phyloP scores from a whole-genome alignment of 2,113 vertebrate species.

The Salvelinus sp. region DNA sequence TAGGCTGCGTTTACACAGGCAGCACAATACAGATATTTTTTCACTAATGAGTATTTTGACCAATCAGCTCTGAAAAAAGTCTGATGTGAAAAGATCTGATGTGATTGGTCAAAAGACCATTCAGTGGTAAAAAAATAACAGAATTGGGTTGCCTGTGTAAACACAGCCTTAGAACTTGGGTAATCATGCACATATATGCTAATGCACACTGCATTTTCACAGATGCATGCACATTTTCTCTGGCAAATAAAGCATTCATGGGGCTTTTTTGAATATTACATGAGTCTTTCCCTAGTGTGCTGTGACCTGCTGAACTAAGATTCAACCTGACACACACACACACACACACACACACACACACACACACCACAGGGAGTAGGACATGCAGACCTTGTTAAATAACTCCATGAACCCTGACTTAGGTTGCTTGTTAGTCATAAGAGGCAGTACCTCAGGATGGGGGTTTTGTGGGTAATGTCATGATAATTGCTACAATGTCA shows the following conservation, averaged over 20 bases:
- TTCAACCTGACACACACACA: background rate
- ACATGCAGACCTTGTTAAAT: background rate
- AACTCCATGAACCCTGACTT: background rate
- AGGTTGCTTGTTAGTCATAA: background rate
- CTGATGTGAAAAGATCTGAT: too few relatives aligned
- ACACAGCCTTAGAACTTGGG: too few relatives aligned
- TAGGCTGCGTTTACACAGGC: too few relatives aligned
- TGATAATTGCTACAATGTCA: background rate
- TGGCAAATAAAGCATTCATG: background rate
- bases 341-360: background rate
- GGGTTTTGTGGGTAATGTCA: background rate
- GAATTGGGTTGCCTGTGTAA: too few relatives aligned
- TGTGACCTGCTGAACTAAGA: background rate
- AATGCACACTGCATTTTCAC: background rate
- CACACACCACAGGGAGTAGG: background rate
- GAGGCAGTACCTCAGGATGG: too few relatives aligned
- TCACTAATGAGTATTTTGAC: too few relatives aligned
- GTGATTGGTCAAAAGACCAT: too few relatives aligned
- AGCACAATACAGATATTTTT: too few relatives aligned
- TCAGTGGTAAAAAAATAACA: too few relatives aligned
- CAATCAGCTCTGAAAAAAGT: too few relatives aligned
- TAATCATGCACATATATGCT: background rate
- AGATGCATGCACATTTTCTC: background rate
- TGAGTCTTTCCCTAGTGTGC: background rate
- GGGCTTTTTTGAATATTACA: background rate